phyloP scores from a whole-genome alignment of 2,113 vertebrate genomes.

The Xiphorhynchus elegans region DNA sequence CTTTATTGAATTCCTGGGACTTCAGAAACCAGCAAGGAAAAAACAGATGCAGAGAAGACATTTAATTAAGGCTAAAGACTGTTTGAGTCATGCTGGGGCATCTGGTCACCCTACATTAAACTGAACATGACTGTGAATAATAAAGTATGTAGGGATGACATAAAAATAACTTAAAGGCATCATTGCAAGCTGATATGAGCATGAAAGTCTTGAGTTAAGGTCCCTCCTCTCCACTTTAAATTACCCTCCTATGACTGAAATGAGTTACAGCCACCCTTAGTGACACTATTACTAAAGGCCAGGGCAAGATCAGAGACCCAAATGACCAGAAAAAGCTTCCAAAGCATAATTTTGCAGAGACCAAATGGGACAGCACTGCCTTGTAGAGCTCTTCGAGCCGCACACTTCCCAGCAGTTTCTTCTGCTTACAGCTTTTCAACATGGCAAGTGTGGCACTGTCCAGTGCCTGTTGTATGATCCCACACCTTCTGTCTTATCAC shows the following conservation, averaged over 20 bases:
- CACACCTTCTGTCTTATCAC: background rate
- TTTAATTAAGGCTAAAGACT: conserved; percentile 43
- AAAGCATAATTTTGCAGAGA: background rate
- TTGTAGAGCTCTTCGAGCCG: background rate
- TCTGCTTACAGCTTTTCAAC: background rate
- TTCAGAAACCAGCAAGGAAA: background rate
- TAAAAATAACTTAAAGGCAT: conserved; percentile 32
- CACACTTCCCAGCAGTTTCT: background rate
- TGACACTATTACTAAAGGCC: background rate
- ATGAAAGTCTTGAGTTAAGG: background rate
- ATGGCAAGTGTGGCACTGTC: background rate
- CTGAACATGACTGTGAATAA: background rate
- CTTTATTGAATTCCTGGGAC: conserved; percentile 25
- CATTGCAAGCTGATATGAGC: background rate
- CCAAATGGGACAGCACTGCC: rapidly evolving
- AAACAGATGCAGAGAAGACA: background rate
- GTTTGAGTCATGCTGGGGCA: background rate
- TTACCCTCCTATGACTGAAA: background rate
- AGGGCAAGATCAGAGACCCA: background rate
- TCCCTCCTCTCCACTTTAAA: background rate
- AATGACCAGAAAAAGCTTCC: background rate
- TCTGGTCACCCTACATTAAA: conserved; percentile 36
- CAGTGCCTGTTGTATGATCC: rapidly evolving
- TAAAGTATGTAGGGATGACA: background rate
- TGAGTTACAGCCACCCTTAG: background rate